Percentiles rank a stretch among this genome's conserved stretches.
Conservation (phyloP, 2,797 vertebrate genomes). For the Rhyacichthys aspro region DNA sequence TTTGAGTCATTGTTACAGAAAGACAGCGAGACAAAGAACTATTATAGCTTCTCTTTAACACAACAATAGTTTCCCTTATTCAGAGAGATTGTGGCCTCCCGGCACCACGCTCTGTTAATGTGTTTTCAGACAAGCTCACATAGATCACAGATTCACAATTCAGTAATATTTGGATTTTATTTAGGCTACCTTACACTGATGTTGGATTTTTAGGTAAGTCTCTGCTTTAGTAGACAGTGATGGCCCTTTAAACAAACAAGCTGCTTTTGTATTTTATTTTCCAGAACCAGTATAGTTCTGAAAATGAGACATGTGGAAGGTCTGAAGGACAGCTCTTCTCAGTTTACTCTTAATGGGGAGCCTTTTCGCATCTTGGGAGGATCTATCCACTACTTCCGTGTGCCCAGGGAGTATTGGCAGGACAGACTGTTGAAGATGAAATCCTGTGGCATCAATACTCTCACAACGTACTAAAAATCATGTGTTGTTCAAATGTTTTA, state of each 20-base stretch:
- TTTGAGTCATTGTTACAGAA: constrained; percentile 15
- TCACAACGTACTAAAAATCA: constrained; percentile 82
- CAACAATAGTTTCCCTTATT: constrained; percentile 73
- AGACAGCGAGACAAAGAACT: constrained; percentile 35
- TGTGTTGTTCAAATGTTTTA: no score
- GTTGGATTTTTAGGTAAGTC: constrained; percentile 41
- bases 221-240: background rate
- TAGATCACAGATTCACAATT: constrained; percentile 21
- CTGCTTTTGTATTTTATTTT: background rate
- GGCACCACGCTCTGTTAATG: constrained; percentile 54
- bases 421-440: constrained; percentile 91
- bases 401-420: constrained; percentile 87
- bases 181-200: background rate
- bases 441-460: constrained; percentile 91
- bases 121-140: constrained; percentile 19
- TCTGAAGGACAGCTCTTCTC: constrained; percentile 72
- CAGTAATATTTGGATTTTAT: constrained; percentile 29
- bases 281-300: background rate
- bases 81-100: constrained; percentile 61
- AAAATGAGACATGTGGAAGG: constrained; percentile 74
- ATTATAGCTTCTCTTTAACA: constrained; percentile 60
- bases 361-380: constrained; percentile 87
- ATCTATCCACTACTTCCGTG: constrained; percentile 92
- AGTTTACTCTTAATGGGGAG: constrained; percentile 85
- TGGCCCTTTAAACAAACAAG: no score